A percentile compares a stretch with the other conserved stretches of the same genome.
Conservation (phyloP, 53 echinoderm and acorn worm genomes). For the Hippasteria phrygiana region DNA sequence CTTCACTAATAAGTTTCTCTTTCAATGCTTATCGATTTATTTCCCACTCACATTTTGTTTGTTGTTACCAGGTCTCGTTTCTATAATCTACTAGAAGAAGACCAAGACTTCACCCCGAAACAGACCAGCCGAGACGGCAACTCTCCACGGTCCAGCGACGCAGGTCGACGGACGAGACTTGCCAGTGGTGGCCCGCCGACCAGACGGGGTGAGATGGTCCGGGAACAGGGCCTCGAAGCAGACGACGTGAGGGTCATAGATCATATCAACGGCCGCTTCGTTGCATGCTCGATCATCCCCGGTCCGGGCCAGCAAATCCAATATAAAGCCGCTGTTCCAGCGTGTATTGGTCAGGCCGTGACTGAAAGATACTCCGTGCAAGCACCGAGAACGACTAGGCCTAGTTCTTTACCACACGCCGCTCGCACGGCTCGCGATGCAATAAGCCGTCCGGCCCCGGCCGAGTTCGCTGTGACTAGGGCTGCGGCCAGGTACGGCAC, state of each 20-base stretch:
- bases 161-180: background rate
- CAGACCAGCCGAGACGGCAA: background rate
- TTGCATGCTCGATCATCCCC: slow-evolving; percentile 15
- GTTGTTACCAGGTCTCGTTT: slow-evolving; percentile 8
- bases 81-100: background rate
- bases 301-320: background rate
- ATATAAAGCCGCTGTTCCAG: background rate
- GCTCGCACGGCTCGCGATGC: background rate
- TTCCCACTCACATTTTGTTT: background rate
- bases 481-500: background rate
- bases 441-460: background rate
- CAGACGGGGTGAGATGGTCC: background rate
- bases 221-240: background rate
- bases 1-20: too few species aligned
- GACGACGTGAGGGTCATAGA: slow-evolving; percentile 38
- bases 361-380: too few species aligned
- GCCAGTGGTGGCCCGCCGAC: background rate
- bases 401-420: background rate
- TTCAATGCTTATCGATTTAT: too few species aligned
- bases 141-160: background rate
- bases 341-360: too few species aligned
- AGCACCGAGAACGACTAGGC: background rate
- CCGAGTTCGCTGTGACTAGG: background rate
- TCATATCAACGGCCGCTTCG: slow-evolving; percentile 45
- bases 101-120: background rate